Conservation (phyloP, 2,888 invertebrate species). For the Xestia ashworthii region DNA sequence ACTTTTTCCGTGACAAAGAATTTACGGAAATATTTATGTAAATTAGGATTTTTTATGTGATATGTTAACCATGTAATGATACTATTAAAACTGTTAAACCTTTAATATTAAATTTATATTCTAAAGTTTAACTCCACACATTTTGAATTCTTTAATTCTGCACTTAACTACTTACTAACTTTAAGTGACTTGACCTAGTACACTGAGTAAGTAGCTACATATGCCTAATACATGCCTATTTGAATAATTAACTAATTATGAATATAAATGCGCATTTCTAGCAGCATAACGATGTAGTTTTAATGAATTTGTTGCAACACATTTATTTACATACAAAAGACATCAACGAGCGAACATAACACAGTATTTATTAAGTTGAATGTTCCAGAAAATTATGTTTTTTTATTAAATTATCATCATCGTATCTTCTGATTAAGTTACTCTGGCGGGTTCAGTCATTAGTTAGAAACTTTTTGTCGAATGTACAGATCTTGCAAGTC, state of each 20-base stretch:
- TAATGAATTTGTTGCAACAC: slow-evolving; percentile 17
- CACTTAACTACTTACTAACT: slow-evolving; percentile 14
- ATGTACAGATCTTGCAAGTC: not conserved
- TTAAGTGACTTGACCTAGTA: slow-evolving; percentile 47
- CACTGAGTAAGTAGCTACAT: slow-evolving; percentile 17
- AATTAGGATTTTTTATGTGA: not conserved
- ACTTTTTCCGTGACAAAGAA: slow-evolving; percentile 2
- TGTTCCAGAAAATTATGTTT: not conserved
- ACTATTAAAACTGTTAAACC: not conserved
- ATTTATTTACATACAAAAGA: slow-evolving; percentile 73
- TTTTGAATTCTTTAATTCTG: not conserved
- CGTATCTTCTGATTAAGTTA: not conserved
- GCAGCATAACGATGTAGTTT: not conserved
- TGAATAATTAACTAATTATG: slow-evolving; percentile 44
- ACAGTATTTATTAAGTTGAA: not conserved
- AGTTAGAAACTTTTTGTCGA: not conserved
- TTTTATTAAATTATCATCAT: not conserved
- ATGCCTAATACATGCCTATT: slow-evolving; percentile 11
- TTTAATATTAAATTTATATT: not conserved
- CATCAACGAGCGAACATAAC: slow-evolving; percentile 71
- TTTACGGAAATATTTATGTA: not conserved
- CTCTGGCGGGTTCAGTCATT: not conserved
- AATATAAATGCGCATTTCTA: slow-evolving; percentile 31
- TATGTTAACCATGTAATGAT: not conserved
- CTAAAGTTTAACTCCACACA: not conserved